Conservation (phyloP, 2,888 invertebrate genomes). For the Diabrotica balteata region DNA sequence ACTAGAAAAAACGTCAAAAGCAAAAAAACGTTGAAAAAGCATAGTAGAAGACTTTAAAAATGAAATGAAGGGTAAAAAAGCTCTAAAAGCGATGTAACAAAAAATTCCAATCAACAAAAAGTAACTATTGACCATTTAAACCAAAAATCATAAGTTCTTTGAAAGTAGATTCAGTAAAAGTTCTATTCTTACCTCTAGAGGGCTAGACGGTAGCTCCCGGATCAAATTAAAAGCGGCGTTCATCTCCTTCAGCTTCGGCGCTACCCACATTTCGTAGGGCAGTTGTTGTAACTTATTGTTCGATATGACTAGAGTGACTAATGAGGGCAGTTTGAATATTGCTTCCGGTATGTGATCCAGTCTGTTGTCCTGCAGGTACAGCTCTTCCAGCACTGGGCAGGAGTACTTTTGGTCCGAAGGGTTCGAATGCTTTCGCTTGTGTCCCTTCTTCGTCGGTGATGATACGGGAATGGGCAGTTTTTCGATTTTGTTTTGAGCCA, state of each 20-base stretch:
- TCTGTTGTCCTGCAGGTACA: conserved; percentile 91
- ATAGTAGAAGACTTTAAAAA: too few species aligned
- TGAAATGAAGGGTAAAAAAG: too few species aligned
- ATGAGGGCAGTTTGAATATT: conserved; percentile 80
- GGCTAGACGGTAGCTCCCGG: conserved; percentile 73
- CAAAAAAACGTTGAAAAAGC: too few species aligned
- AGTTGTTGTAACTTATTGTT: conserved; percentile 88
- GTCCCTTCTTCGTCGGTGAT: conserved; percentile 49
- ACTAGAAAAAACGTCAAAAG: too few species aligned
- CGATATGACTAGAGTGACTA: conserved; percentile 87
- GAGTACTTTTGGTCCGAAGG: conserved; percentile 63
- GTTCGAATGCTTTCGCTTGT: conserved; percentile 47
- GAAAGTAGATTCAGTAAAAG: too few species aligned
- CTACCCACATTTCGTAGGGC: conserved; percentile 85
- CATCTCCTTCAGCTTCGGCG: conserved; percentile 85
- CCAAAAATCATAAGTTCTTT: background rate
- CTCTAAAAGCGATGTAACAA: background rate
- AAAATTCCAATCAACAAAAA: conserved; percentile 2
- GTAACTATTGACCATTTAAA: background rate
- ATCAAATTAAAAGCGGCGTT: conserved; percentile 90
- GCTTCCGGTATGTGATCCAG: conserved; percentile 82
- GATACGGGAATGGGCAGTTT: conserved; percentile 67
- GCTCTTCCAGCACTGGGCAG: conserved; percentile 85
- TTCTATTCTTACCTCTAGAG: conserved; percentile 58
- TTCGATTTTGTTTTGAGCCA: conserved; percentile 88